Conservation (phyloP, 2,113 vertebrate species). For the Sorex fumeus region DNA sequence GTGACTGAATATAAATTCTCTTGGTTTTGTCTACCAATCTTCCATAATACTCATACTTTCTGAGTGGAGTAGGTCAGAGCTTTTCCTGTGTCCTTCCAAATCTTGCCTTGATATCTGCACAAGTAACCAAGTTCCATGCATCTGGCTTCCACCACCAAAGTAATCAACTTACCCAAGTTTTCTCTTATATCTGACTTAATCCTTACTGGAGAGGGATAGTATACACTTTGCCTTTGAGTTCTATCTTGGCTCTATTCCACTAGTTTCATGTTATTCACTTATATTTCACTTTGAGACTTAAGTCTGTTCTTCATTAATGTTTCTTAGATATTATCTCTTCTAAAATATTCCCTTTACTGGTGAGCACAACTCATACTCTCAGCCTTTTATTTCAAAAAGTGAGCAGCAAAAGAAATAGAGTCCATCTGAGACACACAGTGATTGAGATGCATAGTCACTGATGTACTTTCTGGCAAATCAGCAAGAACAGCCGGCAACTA, state of each 20-base stretch:
- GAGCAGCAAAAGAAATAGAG: neutral
- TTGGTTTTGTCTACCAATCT: neutral
- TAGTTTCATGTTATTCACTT: neutral
- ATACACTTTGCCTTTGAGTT: neutral
- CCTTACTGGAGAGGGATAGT: neutral
- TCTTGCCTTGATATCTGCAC: neutral
- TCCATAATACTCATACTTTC: constrained; percentile 11
- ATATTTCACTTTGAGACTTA: neutral
- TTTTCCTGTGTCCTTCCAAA: neutral
- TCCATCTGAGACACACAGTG: constrained; percentile 19
- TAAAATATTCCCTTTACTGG: neutral
- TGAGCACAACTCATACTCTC: neutral
- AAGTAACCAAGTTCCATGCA: neutral
- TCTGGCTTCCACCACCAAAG: neutral
- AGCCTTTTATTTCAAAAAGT: neutral
- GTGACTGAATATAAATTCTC: neutral
- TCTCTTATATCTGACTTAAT: neutral
- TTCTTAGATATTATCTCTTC: neutral
- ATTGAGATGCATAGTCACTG: constrained; percentile 27
- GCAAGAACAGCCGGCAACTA: constrained; percentile 24
- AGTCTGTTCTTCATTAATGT: neutral
- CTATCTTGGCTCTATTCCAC: neutral
- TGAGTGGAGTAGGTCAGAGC: neutral
- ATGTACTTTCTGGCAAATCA: constrained; percentile 44
- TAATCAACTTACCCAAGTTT: neutral